phyloP scores from a whole-genome alignment of 2,797 vertebrate species.

The Galago senegalensis region DNA sequence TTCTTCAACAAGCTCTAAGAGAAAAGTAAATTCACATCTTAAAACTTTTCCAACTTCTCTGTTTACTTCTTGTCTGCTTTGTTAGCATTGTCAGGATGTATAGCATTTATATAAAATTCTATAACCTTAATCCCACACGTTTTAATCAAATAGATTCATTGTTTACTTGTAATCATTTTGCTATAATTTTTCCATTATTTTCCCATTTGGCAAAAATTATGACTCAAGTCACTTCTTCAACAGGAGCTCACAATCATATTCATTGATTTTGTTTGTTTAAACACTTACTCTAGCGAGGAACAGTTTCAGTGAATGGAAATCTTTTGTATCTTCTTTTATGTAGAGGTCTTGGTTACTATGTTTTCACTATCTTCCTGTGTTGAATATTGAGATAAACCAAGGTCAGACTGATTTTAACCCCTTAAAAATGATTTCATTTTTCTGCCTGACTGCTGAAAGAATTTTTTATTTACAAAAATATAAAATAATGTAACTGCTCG shows the following conservation, averaged over 20 bases:
- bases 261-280: conserved; percentile 7
- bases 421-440: neutral
- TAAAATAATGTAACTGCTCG: neutral
- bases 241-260: neutral
- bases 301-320: neutral
- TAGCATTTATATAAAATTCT: neutral
- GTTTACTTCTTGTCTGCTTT: neutral
- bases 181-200: neutral
- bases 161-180: neutral
- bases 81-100: neutral
- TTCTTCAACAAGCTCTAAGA: conserved; percentile 21
- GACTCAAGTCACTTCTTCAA: conserved; percentile 8
- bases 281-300: neutral
- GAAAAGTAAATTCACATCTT: neutral
- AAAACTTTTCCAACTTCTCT: neutral
- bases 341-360: neutral
- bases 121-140: neutral
- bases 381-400: conserved; percentile 27
- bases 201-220: conserved; percentile 3
- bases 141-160: neutral
- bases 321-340: neutral
- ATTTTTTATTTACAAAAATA: conserved; percentile 17
- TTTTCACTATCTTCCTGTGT: neutral
- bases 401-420: neutral
- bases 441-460: neutral